A percentile compares a stretch with the other conserved stretches of the same genome.
phyloP scores from a whole-genome alignment of 2,888 invertebrate species.

The Ormyrus labotus region DNA sequence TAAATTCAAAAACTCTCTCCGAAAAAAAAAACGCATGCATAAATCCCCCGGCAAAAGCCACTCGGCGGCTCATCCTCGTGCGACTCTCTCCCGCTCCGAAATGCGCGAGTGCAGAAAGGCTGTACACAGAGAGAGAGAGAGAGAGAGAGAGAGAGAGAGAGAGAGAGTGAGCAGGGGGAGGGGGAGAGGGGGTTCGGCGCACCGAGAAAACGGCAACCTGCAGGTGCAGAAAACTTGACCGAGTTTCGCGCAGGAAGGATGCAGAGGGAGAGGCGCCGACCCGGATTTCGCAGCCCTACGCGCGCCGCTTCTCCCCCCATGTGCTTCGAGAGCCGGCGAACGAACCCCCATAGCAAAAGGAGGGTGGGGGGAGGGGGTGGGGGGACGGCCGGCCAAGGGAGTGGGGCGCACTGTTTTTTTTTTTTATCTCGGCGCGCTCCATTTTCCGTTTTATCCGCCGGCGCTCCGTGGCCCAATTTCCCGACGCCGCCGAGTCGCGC shows the following conservation, averaged over 20 bases:
- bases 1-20: too few relatives aligned
- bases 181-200: background rate
- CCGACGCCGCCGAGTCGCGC: too few relatives aligned
- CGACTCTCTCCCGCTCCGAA: too few relatives aligned
- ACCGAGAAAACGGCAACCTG: conserved; percentile 62
- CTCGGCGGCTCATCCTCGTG: too few relatives aligned
- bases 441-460: conserved; percentile 27
- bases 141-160: background rate
- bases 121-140: background rate
- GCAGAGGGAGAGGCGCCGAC: conserved; percentile 61
- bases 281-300: conserved; percentile 66
- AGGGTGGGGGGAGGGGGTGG: too few relatives aligned
- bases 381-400: conserved; percentile 29
- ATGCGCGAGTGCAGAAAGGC: too few relatives aligned
- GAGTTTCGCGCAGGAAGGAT: conserved; percentile 66
- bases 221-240: conserved; percentile 75
- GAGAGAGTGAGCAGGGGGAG: background rate
- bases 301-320: background rate
- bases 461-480: conserved; percentile 33
- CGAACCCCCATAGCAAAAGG: background rate
- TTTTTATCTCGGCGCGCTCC: conserved; percentile 28
- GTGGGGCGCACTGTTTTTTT: background rate
- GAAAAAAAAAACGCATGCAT: too few relatives aligned
- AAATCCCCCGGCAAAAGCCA: too few relatives aligned
- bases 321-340: background rate